Evolutionary conservation across 2,113 vertebrate genomes (phyloP).

Genomic region (Antechinus flavipes): DNA sequence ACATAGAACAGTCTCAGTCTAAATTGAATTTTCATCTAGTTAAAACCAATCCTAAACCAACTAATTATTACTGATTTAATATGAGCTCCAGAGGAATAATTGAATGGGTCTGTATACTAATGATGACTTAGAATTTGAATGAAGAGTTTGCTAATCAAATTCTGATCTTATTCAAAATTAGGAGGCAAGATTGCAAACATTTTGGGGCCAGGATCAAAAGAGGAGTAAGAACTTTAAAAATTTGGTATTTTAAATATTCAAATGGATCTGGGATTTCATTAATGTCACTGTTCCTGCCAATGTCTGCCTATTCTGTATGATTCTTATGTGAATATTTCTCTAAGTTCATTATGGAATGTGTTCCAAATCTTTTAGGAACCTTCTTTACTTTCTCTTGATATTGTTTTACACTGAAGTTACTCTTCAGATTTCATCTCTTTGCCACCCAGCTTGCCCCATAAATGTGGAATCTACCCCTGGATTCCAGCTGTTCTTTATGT

Average conservation of each 20-base stretch:
- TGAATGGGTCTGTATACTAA: not conserved
- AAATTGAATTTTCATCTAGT: not conserved
- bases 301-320: not conserved
- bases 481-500: not conserved
- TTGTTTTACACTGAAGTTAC: not conserved
- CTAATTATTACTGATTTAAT: not conserved
- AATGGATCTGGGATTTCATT: not conserved
- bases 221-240: not conserved
- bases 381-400: not conserved
- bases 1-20: not conserved
- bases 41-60: not conserved
- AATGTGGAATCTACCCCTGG: not conserved
- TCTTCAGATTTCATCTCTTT: not conserved
- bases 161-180: not conserved
- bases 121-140: not conserved
- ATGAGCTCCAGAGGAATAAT: not conserved
- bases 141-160: not conserved
- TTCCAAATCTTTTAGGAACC: not conserved
- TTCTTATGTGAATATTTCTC: not conserved
- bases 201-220: not conserved
- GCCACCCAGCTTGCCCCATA: not conserved
- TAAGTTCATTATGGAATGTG: not conserved
- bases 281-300: not conserved
- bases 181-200: not conserved
- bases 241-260: not conserved